Evolutionary conservation across 2,888 invertebrate species (phyloP), one percentile per base, ranked within the genome.

Genomic region (Stictocephala bisonia): DNA sequence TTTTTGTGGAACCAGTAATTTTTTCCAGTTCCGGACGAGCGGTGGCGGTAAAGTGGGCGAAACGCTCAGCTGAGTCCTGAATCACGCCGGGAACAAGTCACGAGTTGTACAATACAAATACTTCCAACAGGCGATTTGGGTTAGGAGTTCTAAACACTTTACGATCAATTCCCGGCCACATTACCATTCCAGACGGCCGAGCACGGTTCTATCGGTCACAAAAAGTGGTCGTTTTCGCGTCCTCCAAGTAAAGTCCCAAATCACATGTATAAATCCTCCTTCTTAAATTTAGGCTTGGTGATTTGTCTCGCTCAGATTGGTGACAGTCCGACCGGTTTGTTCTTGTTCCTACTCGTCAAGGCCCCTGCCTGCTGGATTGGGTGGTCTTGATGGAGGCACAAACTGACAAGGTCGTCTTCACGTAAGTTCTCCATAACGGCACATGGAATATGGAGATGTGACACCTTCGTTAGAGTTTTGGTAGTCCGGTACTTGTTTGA

Each of bases 231-330:
- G n/a, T 44, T 26, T 64, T 26, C 64, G 64, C 44, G 64, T 26
- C 40, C 2, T 2, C 11, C n/a, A 44, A 24, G 44, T 40, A 41
- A 44, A 64, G 44, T 26, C 27, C 24, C 44, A 64, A 64, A 64
- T 64, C 44, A 64, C 44, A 41, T 44, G 41, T 44, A 64, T 64
- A 64, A 64, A 64, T 64, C 64, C 44, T 40, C 60, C 44, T 26
- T 13, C 44, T 22, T 64, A 64, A 64, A 64, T 64, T 64, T 13
- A 18, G 64, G 44, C 44, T 27, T 60, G 64, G 41, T 64, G 44
- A 64, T 64, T 64, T 44, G 64, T 64, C 64, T 35, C 60, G 60
- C 56, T 31, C 18, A 29, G 31, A 40, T 35, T 3, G 60, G 60
- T 22, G 60, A 60, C 60, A 60, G 27, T 24, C 26, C 35, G 11